Evolutionary conservation across 2,113 vertebrate genomes (phyloP), one percentile per base, ranked within the genome.

Genomic region (Pachypanchax playfairii): DNA sequence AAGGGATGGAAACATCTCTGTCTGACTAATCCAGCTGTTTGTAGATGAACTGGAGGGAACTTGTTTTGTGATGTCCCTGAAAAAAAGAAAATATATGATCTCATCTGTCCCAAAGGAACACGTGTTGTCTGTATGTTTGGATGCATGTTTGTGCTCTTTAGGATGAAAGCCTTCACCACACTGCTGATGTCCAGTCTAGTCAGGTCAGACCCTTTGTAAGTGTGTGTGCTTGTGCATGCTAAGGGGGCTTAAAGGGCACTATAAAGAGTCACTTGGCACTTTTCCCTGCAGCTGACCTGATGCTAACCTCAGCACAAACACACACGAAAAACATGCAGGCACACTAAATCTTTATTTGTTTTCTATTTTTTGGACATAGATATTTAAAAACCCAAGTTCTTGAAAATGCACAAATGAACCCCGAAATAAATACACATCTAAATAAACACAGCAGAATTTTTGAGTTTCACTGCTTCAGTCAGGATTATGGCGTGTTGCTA

Each of bases 31-130:
- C n/a, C n/a, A n/a, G n/a, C n/a, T n/a, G n/a, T n/a, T n/a, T n/a
- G n/a, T n/a, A n/a, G n/a, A n/a, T n/a, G n/a, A n/a, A n/a, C n/a
- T n/a, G n/a, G n/a, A n/a, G n/a, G n/a, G n/a, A n/a, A n/a, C n/a
- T n/a, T n/a, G n/a, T n/a, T n/a, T n/a, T n/a, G n/a, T n/a, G n/a
- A n/a, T 75, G 73, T 89, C 70, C 89, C 85, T 84, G 52, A 89
- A 90, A 92, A 93, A 94, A 88, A 93, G 91, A 93, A 91, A 90
- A 93, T 91, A 92, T 93, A 85, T 85, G 80, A 90, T 92, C 78
- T 88, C 80, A 88, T 91, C 89, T 75, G 84, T 85, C 84, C 75
- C 77, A 77, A 66, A 73, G 55, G 73, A 84, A 83, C 73, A 67
- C 53, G 53, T 21, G 22, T 62, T 28, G 20, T 35, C 5, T 2